A percentile compares a stretch with the other conserved stretches of the same genome.
phyloP scores from a whole-genome alignment of 2,888 invertebrate species.

The Coleophora deauratella region DNA sequence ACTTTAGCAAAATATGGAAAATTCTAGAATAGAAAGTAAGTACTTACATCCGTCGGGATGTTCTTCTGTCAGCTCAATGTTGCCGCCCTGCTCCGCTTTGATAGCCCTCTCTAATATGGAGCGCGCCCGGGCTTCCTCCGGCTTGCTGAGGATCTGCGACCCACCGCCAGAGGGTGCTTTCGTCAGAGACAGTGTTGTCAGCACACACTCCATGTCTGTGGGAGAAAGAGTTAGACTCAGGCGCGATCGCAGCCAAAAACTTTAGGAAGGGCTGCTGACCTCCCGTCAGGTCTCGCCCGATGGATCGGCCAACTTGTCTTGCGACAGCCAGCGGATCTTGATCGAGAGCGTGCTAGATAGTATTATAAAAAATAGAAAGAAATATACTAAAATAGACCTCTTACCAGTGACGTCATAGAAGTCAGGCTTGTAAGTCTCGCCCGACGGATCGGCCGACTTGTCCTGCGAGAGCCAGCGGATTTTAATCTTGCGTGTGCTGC shows the following conservation, averaged over 20 bases:
- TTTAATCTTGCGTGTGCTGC: constrained; percentile 86
- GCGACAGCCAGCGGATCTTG: constrained; percentile 92
- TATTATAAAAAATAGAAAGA: too few relatives aligned
- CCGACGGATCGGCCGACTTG: constrained; percentile 73
- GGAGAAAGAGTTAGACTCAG: not conserved
- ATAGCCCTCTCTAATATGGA: constrained; percentile 90
- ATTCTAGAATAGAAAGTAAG: too few relatives aligned
- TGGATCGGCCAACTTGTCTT: constrained; percentile 77
- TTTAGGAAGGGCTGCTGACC: too few relatives aligned
- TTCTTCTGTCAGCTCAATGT: constrained; percentile 77
- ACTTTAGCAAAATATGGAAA: too few relatives aligned
- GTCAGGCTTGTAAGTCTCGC: constrained; percentile 88
- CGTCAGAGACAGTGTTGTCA: constrained; percentile 86
- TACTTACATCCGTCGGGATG: constrained; percentile 89
- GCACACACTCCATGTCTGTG: constrained; percentile 89
- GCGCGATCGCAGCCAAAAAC: too few relatives aligned
- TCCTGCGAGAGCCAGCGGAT: constrained; percentile 93
- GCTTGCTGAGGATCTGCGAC: constrained; percentile 77
- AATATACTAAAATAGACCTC: too few relatives aligned
- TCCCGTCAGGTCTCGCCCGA: constrained; percentile 81
- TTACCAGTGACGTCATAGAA: constrained; percentile 91
- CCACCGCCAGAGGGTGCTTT: constrained; percentile 79
- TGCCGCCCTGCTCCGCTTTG: constrained; percentile 82
- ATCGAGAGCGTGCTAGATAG: constrained; percentile 87
- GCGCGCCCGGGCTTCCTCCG: constrained; percentile 85